Conservation (phyloP, 2,797 vertebrate genomes). For the Halcyon badia region DNA sequence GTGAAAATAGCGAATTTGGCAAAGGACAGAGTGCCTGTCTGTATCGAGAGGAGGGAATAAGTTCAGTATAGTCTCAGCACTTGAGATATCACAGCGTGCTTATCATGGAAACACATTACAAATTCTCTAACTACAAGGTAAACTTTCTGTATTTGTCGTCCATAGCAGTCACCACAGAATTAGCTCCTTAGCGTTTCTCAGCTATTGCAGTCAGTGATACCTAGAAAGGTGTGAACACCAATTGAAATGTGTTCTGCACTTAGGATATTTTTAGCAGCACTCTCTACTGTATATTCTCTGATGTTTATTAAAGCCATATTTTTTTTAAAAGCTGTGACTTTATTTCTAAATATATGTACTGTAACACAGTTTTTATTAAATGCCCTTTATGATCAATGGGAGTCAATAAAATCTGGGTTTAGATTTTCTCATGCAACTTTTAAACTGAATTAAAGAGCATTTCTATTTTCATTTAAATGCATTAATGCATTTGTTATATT, state of each 20-base stretch:
- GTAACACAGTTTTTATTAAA: neutral
- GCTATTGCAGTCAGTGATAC: neutral
- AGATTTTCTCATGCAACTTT: neutral
- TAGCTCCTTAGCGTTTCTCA: neutral
- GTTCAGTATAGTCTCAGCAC: neutral
- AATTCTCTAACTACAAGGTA: neutral
- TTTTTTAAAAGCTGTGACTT: neutral
- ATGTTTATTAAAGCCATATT: neutral
- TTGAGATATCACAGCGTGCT: neutral
- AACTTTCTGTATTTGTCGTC: neutral
- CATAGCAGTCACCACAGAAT: neutral
- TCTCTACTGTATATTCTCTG: neutral
- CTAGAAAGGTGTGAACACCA: neutral
- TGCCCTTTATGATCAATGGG: neutral
- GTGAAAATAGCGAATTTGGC: neutral
- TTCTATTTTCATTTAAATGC: neutral
- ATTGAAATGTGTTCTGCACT: neutral
- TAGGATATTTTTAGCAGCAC: neutral
- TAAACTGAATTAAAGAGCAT: neutral
- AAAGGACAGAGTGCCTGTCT: neutral
- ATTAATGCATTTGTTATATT: neutral
- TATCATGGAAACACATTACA: neutral
- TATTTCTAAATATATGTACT: neutral
- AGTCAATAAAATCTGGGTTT: neutral
- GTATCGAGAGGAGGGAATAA: neutral